phyloP scores from a whole-genome alignment of 2,113 vertebrate genomes.

The Mus spicilegus region DNA sequence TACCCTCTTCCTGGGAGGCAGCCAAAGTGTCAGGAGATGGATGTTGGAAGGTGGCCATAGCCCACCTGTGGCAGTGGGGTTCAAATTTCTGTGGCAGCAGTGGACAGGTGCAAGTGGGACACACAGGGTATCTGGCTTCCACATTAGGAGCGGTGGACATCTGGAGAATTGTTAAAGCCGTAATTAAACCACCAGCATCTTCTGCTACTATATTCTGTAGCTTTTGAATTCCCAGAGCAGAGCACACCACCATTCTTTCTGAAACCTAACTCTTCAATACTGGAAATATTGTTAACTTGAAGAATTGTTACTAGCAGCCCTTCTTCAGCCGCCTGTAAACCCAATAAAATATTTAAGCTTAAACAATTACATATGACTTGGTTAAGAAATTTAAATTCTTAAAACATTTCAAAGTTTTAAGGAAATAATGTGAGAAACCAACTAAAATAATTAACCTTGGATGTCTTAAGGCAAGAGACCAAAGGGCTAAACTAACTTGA shows the following conservation, averaged over 20 bases:
- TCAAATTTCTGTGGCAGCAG: background rate
- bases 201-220: background rate
- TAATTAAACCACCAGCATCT: constrained; percentile 59
- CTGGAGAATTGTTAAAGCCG: constrained; percentile 58
- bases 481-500: background rate
- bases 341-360: background rate
- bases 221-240: background rate
- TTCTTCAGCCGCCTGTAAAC: background rate
- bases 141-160: constrained; percentile 25
- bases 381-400: background rate
- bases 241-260: constrained; percentile 17
- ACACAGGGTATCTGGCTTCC: constrained; percentile 22
- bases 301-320: background rate
- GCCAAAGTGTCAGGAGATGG: constrained; percentile 30
- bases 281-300: background rate
- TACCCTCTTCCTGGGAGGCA: constrained; percentile 40
- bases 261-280: background rate
- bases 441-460: background rate
- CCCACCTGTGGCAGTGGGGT: constrained; percentile 46
- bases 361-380: background rate
- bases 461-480: background rate
- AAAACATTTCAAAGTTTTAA: background rate
- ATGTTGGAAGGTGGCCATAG: constrained; percentile 57
- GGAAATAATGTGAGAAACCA: background rate
- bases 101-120: constrained; percentile 42